These are phyloP conservation scores for Hydrozoanthus gracilis DNA, from an alignment of 92 coral and sea anemone genomes.

Conservation along the genomic window DNA sequence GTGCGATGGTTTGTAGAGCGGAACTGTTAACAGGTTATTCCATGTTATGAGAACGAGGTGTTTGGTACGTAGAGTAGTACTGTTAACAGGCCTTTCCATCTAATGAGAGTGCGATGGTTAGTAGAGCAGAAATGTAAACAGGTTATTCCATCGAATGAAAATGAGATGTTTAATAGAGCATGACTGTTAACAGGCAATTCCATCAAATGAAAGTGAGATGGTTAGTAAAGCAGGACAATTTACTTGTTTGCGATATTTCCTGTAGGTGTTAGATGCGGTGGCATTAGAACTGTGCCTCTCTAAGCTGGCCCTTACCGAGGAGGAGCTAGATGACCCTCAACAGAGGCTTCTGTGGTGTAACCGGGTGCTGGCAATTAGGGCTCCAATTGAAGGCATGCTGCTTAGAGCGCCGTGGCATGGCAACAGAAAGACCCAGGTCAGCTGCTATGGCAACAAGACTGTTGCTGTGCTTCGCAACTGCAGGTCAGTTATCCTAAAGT, in stretches of 20 bases:
- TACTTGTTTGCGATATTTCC: background rate
- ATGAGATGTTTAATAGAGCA: no score
- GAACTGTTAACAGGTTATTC: no score
- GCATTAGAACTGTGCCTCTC: slow-evolving; percentile 78
- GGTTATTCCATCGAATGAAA: no score
- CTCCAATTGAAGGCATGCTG: slow-evolving; percentile 68
- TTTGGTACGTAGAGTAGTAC: no score
- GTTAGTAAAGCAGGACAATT: background rate
- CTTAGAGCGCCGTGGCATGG: slow-evolving; percentile 2
- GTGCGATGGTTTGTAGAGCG: no score
- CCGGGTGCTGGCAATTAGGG: slow-evolving; percentile 72
- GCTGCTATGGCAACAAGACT: slow-evolving; percentile 60
- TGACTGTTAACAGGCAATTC: background rate
- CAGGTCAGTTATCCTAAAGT: slow-evolving; percentile 64
- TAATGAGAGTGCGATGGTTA: no score
- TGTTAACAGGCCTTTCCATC: no score
- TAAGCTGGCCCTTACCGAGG: slow-evolving; percentile 66
- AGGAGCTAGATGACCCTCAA: slow-evolving; percentile 59
- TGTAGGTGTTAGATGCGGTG: slow-evolving; percentile 79
- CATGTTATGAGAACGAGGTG: no score
- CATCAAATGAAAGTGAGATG: background rate
- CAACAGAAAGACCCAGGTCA: background rate
- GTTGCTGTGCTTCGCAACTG: slow-evolving; percentile 52
- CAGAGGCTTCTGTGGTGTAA: slow-evolving; percentile 79
- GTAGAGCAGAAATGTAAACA: no score